These are phyloP conservation scores for Apostichopus japonicus DNA, from an alignment of 35 echinoderm and acorn worm species.

Conservation along the genomic window DNA sequence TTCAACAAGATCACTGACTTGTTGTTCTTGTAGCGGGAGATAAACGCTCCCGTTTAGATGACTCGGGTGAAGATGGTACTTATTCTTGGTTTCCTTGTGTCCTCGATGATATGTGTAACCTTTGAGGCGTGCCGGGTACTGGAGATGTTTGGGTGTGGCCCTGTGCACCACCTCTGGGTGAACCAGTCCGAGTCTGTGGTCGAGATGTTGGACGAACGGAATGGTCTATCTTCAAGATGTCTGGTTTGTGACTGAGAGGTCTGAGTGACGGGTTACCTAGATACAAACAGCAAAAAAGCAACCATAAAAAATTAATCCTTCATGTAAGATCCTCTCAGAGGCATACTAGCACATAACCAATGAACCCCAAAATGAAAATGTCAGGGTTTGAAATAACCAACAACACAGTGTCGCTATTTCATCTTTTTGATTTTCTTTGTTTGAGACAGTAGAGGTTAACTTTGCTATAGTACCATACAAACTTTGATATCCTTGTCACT, in stretches of 20 bases:
- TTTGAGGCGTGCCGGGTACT: not conserved
- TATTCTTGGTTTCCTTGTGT: not conserved
- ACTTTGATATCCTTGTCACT: no score
- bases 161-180: not conserved
- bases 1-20: not conserved
- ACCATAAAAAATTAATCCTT: not conserved
- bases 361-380: no score
- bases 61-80: not conserved
- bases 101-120: not conserved
- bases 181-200: slow-evolving; percentile 27
- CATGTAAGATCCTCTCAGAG: no score
- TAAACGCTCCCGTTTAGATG: not conserved
- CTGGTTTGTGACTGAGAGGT: slow-evolving; percentile 70
- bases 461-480: no score
- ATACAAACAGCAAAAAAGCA: not conserved
- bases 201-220: slow-evolving; percentile 51
- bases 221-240: slow-evolving; percentile 85
- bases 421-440: no score
- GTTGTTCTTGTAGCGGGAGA: not conserved
- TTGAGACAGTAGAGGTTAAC: no score
- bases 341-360: no score
- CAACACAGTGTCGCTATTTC: no score
- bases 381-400: no score
- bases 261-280: slow-evolving; percentile 75
- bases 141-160: not conserved